phyloP scores from a whole-genome alignment of 2,797 vertebrate species.

The Chrysolophus pictus region DNA sequence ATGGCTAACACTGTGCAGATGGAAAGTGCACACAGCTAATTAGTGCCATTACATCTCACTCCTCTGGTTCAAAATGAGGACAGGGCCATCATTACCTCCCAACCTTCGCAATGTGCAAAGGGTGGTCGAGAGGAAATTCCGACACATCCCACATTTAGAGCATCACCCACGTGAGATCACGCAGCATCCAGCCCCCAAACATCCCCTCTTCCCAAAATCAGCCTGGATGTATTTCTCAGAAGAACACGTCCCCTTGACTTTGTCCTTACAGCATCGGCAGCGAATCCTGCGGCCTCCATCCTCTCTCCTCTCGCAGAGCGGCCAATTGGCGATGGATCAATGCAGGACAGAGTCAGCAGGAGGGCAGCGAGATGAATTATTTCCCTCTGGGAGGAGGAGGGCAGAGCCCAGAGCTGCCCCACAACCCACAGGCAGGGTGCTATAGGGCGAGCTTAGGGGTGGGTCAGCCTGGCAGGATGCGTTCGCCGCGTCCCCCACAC shows the following conservation, averaged over 20 bases:
- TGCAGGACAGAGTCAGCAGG: not conserved
- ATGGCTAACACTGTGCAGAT: not conserved
- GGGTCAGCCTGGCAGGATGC: not conserved
- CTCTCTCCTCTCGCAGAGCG: not conserved
- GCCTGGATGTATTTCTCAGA: not conserved
- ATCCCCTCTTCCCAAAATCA: not conserved
- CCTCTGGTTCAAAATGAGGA: fast-evolving
- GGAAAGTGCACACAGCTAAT: not conserved
- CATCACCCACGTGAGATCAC: fast-evolving
- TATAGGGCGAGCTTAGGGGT: not conserved
- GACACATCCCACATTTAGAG: fast-evolving
- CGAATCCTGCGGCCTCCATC: not conserved
- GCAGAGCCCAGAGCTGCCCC: not conserved
- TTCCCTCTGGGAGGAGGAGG: not conserved
- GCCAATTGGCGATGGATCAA: not conserved
- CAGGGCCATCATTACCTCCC: not conserved
- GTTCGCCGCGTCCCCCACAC: not conserved
- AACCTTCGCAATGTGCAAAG: fast-evolving
- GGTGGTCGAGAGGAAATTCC: not conserved
- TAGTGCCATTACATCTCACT: not conserved
- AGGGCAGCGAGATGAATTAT: not conserved
- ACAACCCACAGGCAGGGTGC: fast-evolving
- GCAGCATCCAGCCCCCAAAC: not conserved
- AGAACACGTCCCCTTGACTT: not conserved
- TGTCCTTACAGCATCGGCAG: not conserved